Conservation (phyloP, 2,888 invertebrate genomes). For the Drosophila nigricruria region DNA sequence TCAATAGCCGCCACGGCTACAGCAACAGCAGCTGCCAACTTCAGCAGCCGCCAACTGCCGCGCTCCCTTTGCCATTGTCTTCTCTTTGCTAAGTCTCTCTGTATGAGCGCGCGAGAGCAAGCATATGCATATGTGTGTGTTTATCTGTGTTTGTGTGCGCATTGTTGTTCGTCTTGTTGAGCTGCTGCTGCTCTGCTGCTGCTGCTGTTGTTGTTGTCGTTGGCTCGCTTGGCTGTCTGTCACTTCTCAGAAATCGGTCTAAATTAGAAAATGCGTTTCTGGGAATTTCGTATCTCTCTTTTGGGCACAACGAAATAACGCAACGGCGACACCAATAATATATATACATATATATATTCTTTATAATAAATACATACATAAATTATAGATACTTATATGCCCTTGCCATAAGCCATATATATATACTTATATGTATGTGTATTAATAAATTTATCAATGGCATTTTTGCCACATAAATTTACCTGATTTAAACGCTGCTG, state of each 20-base stretch:
- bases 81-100: slow-evolving; percentile 55
- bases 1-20: slow-evolving; percentile 67
- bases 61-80: slow-evolving; percentile 52
- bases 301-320: slow-evolving; percentile 72
- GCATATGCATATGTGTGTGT: slow-evolving; percentile 12
- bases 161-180: slow-evolving; percentile 73
- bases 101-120: slow-evolving; percentile 44
- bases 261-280: slow-evolving; percentile 85
- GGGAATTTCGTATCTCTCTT: slow-evolving; percentile 82
- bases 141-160: slow-evolving; percentile 42
- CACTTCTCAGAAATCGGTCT: slow-evolving; percentile 84
- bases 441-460: slow-evolving; percentile 57
- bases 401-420: slow-evolving; percentile 32
- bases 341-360: slow-evolving; percentile 21
- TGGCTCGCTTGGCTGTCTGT: slow-evolving; percentile 75
- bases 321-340: slow-evolving; percentile 59
- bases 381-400: slow-evolving; percentile 43
- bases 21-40: slow-evolving; percentile 75
- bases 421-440: neutral
- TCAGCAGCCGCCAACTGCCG: slow-evolving; percentile 71
- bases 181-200: slow-evolving; percentile 58
- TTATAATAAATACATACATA: slow-evolving; percentile 35
- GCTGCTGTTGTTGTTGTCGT: slow-evolving; percentile 51
- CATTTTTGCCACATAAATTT: slow-evolving; percentile 51
- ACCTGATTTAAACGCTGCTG: slow-evolving; percentile 61